Base-by-base conservation (phyloP, 1,140 invertebrate species). In the Drosophila kepulauana region DNA sequence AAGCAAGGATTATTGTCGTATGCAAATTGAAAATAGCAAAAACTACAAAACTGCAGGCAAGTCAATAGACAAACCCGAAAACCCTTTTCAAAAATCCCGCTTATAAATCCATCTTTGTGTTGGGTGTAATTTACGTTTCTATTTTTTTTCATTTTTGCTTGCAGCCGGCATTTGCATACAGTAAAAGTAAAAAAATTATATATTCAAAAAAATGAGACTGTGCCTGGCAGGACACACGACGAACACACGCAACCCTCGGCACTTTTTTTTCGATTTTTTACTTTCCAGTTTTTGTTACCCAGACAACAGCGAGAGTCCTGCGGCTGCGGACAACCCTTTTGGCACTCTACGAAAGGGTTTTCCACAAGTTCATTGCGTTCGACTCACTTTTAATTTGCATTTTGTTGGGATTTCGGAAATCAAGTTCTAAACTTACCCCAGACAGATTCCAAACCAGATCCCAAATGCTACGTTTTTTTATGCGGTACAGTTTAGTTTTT, bases 191-290 rank as follows among this genome's bases (percentile, higher is more conserved):
- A 68, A 72, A 82, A 88, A 78, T 82, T 82, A 80, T 66, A 75
- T 78, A 82, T 82, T 79, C 54, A 79, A 87, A 86, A 79, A 86
- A 88, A 79, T 67, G 52, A 80, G 66, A 13, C 80, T 89, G 84
- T 75, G 78, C 81, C 78, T 88, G 85, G 84, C 84, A 87, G 84
- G 82, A 82, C 84, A 87, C 82, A 88, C 77, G 84, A 88, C 79
- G 35, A 35, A 80, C 61, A 69, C 76, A 71, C 77, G 74, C 84
- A 88, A 77, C 84, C 84, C 74, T 84, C 73, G 75, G 56, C 38
- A 72, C 45, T 57, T 75, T 81, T 86, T 85, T 67, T 64, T 78
- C 6, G 20, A 25, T 25, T 25, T 25, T 25, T 25, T 25, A 25
- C 20, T 25, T 25, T 25, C 16, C 33, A 1, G 11, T 54, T 66